Base-by-base conservation (phyloP, 2,797 vertebrate genomes). In the Hypotaenidia okinawae region DNA sequence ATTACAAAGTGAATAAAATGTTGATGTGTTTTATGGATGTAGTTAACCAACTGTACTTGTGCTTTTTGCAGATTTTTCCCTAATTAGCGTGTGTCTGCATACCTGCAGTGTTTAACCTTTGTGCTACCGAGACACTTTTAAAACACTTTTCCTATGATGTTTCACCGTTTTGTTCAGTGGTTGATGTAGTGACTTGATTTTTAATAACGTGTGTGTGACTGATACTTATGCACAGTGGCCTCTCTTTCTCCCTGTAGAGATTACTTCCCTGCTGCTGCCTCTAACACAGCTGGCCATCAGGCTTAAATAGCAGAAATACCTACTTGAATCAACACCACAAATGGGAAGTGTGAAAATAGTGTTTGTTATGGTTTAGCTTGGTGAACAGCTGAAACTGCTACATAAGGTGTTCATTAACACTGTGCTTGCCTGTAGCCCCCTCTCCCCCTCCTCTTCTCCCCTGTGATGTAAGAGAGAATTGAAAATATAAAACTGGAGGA, bases 231-330 rank as follows among this genome's bases (percentile, higher is more conserved):
- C 68, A 84, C 39, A 47, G 81, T 85, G 63, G 72, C 77, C 45
- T 95, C 62, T 72, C 35, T 86, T 83, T 66, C 39, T 58, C 63
- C 52, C 43, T 57, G 66, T 67, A 37, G 66, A 52, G 51, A 47
- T 87, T 81, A 57, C 14, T 35, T 85, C 73, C 62, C 92, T 94
- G 70, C 67, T 81, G 41, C 82, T 74, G 58, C 49, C 45, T 89
- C 62, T 83, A 75, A 93, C 62, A 92, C 84, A 83, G 39, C 32
- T 57, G 47, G 30, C 55, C 59, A 43, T 88, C 55, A 79, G 83
- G 87, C 51, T 94, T 85, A 84, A 96, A 84, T 80, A 93, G 69
- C 75, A 73, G 85, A 90, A 90, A 72, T 73, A 59, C 63, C 66
- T 88, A 37, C 23, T 33, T 84, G 87, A 86, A 55, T 76, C 73